phyloP scores from a whole-genome alignment of 2,113 vertebrate genomes.

The Thamnaconus septentrionalis region DNA sequence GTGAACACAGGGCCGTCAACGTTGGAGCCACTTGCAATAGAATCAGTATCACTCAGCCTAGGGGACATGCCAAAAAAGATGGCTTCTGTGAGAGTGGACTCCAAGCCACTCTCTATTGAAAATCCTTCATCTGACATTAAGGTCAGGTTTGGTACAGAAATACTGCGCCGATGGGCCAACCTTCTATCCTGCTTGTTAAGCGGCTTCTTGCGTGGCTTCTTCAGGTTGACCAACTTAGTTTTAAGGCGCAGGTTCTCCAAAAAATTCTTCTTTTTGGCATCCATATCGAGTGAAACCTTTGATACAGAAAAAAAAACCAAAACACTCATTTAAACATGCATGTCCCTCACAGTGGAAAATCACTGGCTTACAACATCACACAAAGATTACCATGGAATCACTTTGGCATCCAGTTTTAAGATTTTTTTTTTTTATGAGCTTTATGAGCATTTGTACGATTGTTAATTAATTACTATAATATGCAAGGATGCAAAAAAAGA shows the following conservation, averaged over 20 bases:
- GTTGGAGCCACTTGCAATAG: slow-evolving; percentile 34
- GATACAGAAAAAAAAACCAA: slow-evolving; percentile 4
- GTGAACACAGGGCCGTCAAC: slow-evolving; percentile 5
- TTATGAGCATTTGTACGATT: too few species aligned
- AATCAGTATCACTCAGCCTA: slow-evolving; percentile 43
- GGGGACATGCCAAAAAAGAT: slow-evolving; percentile 21
- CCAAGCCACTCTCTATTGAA: background rate
- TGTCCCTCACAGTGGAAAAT: too few species aligned
- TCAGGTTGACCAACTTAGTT: slow-evolving; percentile 49
- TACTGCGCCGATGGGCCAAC: slow-evolving; percentile 65
- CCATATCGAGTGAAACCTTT: slow-evolving; percentile 60
- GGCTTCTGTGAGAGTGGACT: background rate
- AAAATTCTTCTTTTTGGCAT: slow-evolving; percentile 66
- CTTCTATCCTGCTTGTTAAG: slow-evolving; percentile 40
- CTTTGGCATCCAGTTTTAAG: too few species aligned
- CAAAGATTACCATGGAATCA: too few species aligned
- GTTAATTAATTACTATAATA: too few species aligned
- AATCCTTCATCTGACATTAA: slow-evolving; percentile 8
- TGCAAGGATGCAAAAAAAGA: too few species aligned
- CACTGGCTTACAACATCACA: too few species aligned
- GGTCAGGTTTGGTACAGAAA: slow-evolving; percentile 75
- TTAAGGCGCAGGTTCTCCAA: slow-evolving; percentile 59
- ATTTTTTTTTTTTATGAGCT: too few species aligned
- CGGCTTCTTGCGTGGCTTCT: slow-evolving; percentile 56
- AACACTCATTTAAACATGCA: too few species aligned